Evolutionary conservation across 2,113 vertebrate species (phyloP), one percentile per base, ranked within the genome.

Genomic region (Hemichromis elongatus): DNA sequence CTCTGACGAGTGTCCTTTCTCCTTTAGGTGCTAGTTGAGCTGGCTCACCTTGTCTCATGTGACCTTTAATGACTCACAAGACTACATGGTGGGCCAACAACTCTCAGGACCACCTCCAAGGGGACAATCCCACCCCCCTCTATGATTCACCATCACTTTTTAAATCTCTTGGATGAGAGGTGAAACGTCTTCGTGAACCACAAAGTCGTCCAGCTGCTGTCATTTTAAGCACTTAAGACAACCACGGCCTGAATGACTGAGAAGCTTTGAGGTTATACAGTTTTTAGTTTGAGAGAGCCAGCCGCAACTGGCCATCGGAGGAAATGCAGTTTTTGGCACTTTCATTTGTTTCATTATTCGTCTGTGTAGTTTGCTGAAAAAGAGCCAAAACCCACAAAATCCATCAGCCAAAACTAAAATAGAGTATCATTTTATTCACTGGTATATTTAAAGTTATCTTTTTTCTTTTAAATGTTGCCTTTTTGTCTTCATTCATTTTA

Each of bases 341-440:
- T 70, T 21, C 0, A 40, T 40, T 40, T 9, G 45, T 47, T 16
- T 50, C 37, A 18, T 70, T 18, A 4, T 70, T 70, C 1, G 0
- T 42, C 13, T 0, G 8, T 70, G 2, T 5, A 28, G 9, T 26
- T 70, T 47, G 21, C 16, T 45, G 2, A 47, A 18, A 26, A 45
- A 70, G 63, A 16, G 5, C 13, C 61, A 1, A 63, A 21, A 0
- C 0, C 2, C 0, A 0, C 30, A 18, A 16, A 47, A 10, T 73
- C 40, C 40, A 11, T 19, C 24, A 28, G 0, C 0, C 0, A 73
- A 73, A 73, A 73, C 24, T 73, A 73, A 73, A 73, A 19, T 45
- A 14, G 3, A 7, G 66, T 26, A 26, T 45, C 16, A 5, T 73
- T 19, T 73, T 73, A 73, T 50, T 50, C 9, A 0, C 3, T 19